These are phyloP conservation scores for Sepiola atlantica DNA, from an alignment of 2,888 invertebrate species.

Conservation along the genomic window DNA sequence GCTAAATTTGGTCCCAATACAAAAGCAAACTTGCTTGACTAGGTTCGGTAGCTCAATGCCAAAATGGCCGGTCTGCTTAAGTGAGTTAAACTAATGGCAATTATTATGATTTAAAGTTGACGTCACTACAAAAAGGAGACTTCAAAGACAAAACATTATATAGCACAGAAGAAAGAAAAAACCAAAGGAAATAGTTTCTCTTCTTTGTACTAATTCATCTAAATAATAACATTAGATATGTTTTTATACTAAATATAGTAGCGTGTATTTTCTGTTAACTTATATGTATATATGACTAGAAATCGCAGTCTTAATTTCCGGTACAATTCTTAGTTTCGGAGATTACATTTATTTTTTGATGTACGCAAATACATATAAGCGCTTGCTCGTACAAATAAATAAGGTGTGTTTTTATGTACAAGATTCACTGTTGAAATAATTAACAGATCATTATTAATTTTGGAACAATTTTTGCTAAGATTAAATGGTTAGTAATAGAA, in stretches of 20 bases:
- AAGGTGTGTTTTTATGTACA: too few relatives aligned
- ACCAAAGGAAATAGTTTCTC: neutral
- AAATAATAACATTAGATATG: neutral
- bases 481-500: too few relatives aligned
- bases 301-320: neutral
- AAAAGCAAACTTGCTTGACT: neutral
- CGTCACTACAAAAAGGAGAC: neutral
- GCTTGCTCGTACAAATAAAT: too few relatives aligned
- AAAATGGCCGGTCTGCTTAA: neutral
- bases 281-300: neutral
- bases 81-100: neutral
- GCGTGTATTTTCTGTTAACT: neutral
- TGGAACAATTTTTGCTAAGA: too few relatives aligned
- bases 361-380: neutral
- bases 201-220: slow-evolving; percentile 2
- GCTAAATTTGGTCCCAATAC: neutral
- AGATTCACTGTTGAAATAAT: too few relatives aligned
- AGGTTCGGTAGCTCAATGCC: neutral
- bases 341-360: neutral
- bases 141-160: neutral
- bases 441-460: too few relatives aligned
- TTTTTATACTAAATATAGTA: neutral
- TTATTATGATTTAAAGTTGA: neutral
- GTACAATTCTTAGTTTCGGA: neutral
- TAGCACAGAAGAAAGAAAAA: neutral